A percentile compares a stretch with the other conserved stretches of the same genome.
phyloP scores from a whole-genome alignment of 2,888 invertebrate genomes.

The Pristionchus maxplancki region DNA sequence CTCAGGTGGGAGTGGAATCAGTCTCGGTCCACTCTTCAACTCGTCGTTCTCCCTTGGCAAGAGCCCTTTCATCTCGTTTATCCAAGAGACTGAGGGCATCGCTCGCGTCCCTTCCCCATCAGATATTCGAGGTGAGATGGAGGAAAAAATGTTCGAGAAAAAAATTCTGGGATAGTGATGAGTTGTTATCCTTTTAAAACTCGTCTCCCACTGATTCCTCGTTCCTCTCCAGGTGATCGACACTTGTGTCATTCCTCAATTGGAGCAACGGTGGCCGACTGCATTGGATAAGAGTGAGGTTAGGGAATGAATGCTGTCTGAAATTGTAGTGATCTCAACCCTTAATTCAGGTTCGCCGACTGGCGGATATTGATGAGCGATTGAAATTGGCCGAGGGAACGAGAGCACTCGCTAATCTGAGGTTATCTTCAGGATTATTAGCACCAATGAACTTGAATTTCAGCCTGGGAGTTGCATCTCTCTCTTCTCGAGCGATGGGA shows the following conservation, averaged over 20 bases:
- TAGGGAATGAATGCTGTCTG: background rate
- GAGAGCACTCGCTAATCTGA: constrained; percentile 44
- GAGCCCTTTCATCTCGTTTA: constrained; percentile 29
- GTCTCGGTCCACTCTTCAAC: constrained; percentile 1
- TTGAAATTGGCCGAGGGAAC: constrained; percentile 51
- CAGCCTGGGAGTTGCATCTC: constrained; percentile 44
- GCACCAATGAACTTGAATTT: background rate
- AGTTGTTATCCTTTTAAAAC: background rate
- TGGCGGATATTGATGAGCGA: constrained; percentile 48
- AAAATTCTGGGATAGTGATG: too few relatives aligned
- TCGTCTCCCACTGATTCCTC: background rate
- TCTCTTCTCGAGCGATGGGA: constrained; percentile 32
- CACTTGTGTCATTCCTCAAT: constrained; percentile 44
- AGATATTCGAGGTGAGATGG: constrained; percentile 46
- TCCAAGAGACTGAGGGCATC: constrained; percentile 2
- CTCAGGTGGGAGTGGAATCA: constrained; percentile 11
- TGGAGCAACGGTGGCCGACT: constrained; percentile 49
- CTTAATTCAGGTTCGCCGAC: constrained; percentile 22
- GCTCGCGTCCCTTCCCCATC: constrained; percentile 31
- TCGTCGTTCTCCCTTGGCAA: constrained; percentile 35
- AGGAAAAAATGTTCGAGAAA: background rate
- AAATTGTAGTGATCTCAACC: background rate
- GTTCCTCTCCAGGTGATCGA: constrained; percentile 45
- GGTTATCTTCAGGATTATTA: background rate
- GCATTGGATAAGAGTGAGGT: constrained; percentile 52